Base-by-base conservation (phyloP, 2,113 vertebrate species). In the Saimiri boliviensis region DNA sequence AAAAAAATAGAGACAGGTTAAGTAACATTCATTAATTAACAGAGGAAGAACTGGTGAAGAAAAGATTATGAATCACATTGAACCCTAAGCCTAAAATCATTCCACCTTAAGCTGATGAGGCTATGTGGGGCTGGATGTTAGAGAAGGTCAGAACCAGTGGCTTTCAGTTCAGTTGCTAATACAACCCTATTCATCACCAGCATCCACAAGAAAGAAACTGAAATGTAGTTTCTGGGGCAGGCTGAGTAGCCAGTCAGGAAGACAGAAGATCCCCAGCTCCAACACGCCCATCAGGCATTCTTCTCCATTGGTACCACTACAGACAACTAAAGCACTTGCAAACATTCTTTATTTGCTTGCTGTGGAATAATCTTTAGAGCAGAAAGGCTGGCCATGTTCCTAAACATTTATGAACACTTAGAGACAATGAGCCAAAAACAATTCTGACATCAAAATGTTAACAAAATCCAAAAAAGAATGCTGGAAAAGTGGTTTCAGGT, bases 401-500 rank as follows among this genome's bases (percentile, higher is more conserved):
- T 40, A 93, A 93, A 83, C 37, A 74, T 86, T 96, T 52, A 52
- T 32, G 5, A 30, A 30, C 27, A 32, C 5, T 63, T 63, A 63
- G 60, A 63, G 27, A 63, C 83, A 56, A 35, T 27, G 20, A 77
- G 35, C 76, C 89, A 80, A 85, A 96, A 89, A 71, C 74, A 92
- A 97, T 95, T 86, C 80, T 95, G 42, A 92, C 76, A 94, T 71
- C 42, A 94, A 89, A 80, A 93, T 45, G 27, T 54, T 93, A 86
- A 73, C 40, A 87, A 82, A 83, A 89, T 80, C 54, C 60, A 54
- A 49, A 86, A 76, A 77, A 70, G 77, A 77, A 74, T 45, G 25
- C n/a, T 79, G 37, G 85, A 66, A 93, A 83, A 96, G 63, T 95
- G 89, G 74, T 97, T 92, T 94, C 76, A 94, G 76, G 87, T 93